Evolutionary conservation across 2,888 invertebrate species (phyloP), one percentile per base, ranked within the genome.

Genomic region (Exephanes ischioxanthus): DNA sequence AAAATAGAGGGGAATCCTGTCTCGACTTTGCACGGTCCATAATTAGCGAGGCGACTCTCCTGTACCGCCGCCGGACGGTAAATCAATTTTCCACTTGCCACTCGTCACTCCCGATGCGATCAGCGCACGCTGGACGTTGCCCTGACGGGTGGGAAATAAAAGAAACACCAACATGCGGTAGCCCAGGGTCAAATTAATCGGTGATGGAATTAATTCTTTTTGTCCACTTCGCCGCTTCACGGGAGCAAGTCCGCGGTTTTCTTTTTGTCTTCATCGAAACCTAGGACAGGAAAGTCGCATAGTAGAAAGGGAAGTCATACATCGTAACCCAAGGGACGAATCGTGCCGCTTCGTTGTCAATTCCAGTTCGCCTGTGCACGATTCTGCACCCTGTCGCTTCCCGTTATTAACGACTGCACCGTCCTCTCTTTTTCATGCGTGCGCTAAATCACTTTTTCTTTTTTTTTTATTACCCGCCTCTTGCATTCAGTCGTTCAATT

Each of bases 71-170:
- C 55, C 68, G 63, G 51, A 73, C 78, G 85, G 81, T 75, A 82
- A 85, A 85, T 85, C 82, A 82, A 70, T 82, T 82, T 79, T 85
- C 73, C 71, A 71, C 85, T 61, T 76, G 79, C 66, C 79, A 71
- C 79, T 82, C 41, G 71, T 71, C 70, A 70, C 70, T 78, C 63
- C 14, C n/a, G 61, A 75, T 19, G 68, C 67, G 71, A 78, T 80
- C 45, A 80, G 72, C 72, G 19, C 16, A 45, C 45, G 58, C 61
- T 55, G 72, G 68, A 58, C 67, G 22, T 33, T 19, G 67, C 26
- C 67, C 77, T 51, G 58, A 7, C 53, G 33, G 72, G 14, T 19
- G 14, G 51, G 3, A 45, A 45, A 45, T 11, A 16, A 16, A 45
- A 45, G 11, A 16, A 45, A 45, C 4, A 45, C 45, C 45, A 45